Conservation (phyloP, 2,888 invertebrate species). For the Orthonychiurus folsomi region DNA sequence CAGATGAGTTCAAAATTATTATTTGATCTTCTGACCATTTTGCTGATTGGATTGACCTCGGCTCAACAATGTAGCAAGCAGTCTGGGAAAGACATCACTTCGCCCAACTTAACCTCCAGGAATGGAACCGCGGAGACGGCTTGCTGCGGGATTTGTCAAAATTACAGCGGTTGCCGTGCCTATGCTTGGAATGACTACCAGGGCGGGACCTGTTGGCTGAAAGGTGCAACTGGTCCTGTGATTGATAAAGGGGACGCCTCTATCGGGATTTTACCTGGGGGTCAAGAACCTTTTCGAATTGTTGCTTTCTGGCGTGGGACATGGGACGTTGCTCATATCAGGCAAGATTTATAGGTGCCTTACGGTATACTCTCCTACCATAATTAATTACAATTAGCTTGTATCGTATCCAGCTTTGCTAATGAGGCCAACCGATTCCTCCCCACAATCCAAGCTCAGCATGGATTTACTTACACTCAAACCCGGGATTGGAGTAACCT, state of each 20-base stretch:
- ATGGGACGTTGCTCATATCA: constrained; percentile 32
- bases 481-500: constrained; percentile 30
- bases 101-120: neutral
- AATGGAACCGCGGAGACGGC: neutral
- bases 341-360: too few species aligned
- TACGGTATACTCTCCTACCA: too few species aligned
- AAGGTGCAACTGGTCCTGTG: constrained; percentile 8
- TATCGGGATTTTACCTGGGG: constrained; percentile 2
- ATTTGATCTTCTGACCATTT: too few species aligned
- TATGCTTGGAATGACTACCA: constrained; percentile 12
- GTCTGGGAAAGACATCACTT: constrained; percentile 2
- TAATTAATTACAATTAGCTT: too few species aligned
- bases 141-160: neutral
- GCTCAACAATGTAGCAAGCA: constrained; percentile 4
- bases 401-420: constrained; percentile 19
- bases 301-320: constrained; percentile 28
- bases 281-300: constrained; percentile 21
- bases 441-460: constrained; percentile 18
- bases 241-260: constrained; percentile 12
- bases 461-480: constrained; percentile 29
- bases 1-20: too few species aligned
- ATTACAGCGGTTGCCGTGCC: constrained; percentile 1
- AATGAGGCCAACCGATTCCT: constrained; percentile 27
- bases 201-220: constrained; percentile 14
- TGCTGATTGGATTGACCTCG: too few species aligned